Conservation (phyloP, 2,113 vertebrate genomes). For the Microcebus tavaratra region DNA sequence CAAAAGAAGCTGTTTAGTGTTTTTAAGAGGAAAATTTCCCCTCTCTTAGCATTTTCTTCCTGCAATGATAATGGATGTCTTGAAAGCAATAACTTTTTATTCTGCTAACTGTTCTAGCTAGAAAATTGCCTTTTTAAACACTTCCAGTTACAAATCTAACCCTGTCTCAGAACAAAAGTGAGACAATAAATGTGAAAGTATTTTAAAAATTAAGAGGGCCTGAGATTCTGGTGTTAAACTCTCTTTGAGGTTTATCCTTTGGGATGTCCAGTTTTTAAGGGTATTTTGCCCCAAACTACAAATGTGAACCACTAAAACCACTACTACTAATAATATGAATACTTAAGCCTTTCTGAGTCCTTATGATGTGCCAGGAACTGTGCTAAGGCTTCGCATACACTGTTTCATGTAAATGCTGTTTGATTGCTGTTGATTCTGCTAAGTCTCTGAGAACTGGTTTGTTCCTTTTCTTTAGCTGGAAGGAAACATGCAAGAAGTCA, state of each 20-base stretch:
- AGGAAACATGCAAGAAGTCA: not conserved
- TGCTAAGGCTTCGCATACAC: not conserved
- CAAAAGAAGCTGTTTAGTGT: not conserved
- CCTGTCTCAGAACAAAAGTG: not conserved
- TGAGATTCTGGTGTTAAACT: not conserved
- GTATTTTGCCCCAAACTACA: not conserved
- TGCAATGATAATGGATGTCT: not conserved
- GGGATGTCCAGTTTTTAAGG: not conserved
- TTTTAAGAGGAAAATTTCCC: not conserved
- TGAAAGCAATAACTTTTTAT: not conserved
- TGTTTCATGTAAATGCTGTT: not conserved
- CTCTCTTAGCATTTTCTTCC: conserved; percentile 31
- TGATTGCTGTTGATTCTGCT: not conserved
- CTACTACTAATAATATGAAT: not conserved
- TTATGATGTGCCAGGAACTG: not conserved
- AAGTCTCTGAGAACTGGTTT: not conserved
- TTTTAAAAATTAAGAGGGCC: not conserved
- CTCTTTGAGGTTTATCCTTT: not conserved
- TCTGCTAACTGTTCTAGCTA: not conserved
- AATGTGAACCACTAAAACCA: not conserved
- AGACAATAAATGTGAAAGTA: not conserved
- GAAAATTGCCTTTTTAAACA: not conserved
- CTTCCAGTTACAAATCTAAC: not conserved
- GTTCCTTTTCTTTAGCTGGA: not conserved
- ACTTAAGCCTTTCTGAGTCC: not conserved